Conservation (phyloP, 2,888 invertebrate species). For the Disparrhopalites patrizii region DNA sequence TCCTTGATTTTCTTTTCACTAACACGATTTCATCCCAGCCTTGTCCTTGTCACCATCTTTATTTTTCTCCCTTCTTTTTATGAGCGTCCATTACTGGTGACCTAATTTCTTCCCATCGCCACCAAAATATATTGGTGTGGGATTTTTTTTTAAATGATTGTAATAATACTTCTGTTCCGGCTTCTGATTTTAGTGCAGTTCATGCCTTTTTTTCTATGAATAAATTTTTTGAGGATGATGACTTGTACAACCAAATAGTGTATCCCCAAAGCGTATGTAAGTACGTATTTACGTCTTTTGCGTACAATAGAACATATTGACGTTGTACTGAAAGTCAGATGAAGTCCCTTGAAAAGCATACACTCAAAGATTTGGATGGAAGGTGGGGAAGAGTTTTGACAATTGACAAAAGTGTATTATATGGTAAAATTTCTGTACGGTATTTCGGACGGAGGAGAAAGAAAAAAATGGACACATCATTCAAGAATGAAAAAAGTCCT, state of each 20-base stretch:
- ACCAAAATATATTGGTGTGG: too few relatives aligned
- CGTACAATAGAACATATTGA: too few relatives aligned
- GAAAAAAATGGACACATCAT: background rate
- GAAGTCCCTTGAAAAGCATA: too few relatives aligned
- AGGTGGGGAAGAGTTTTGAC: too few relatives aligned
- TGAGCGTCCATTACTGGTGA: background rate
- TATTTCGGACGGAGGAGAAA: background rate
- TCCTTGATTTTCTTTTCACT: background rate
- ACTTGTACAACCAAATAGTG: conserved; percentile 1
- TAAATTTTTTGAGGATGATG: background rate
- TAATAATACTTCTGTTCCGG: conserved; percentile 4
- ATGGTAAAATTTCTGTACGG: conserved; percentile 1
- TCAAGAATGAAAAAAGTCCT: too few relatives aligned
- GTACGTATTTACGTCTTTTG: too few relatives aligned
- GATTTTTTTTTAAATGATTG: too few relatives aligned
- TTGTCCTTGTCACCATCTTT: background rate
- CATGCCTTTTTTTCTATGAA: too few relatives aligned
- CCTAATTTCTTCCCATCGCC: background rate
- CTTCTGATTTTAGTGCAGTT: background rate
- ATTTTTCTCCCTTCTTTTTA: background rate
- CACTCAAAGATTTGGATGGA: too few relatives aligned
- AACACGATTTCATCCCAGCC: background rate
- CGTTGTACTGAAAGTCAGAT: too few relatives aligned
- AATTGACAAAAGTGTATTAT: background rate
- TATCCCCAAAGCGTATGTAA: too few relatives aligned